Percentiles rank a stretch among this genome's conserved stretches.
Evolutionary conservation across 2,797 vertebrate genomes (phyloP).

Genomic region (Sebastolobus altivelis): DNA sequence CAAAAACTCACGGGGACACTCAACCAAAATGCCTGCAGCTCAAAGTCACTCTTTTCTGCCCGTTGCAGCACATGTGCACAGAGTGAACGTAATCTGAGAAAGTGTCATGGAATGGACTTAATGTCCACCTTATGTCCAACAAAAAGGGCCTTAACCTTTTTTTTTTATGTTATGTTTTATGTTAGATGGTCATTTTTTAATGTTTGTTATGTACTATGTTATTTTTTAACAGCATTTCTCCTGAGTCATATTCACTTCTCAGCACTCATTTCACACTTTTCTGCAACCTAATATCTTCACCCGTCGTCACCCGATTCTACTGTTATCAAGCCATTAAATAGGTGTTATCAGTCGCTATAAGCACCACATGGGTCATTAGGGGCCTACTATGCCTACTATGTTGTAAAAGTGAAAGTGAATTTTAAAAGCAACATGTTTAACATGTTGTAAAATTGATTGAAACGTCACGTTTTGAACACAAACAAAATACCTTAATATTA

Average conservation of each 20-base stretch:
- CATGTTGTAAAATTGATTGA: no score
- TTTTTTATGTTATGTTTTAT: background rate
- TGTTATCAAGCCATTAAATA: no score
- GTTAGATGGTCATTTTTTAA: background rate
- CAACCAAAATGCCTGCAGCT: constrained; percentile 39
- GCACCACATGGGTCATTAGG: no score
- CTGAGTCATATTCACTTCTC: background rate
- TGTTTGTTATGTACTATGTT: background rate
- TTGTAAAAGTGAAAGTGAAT: no score
- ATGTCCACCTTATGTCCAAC: constrained; percentile 15
- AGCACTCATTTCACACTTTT: background rate
- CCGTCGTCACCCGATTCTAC: fast-evolving
- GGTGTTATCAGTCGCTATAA: no score
- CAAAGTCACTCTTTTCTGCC: constrained; percentile 54
- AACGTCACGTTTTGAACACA: no score
- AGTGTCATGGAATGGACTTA: constrained; percentile 33
- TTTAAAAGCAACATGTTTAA: no score
- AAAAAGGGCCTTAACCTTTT: background rate
- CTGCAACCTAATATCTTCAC: background rate
- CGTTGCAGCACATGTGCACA: constrained; percentile 48
- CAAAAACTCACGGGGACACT: constrained; percentile 39
- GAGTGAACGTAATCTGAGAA: constrained; percentile 61
- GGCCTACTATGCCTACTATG: no score
- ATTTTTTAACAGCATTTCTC: background rate
- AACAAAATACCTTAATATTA: no score